Evolutionary conservation across 2,113 vertebrate species (phyloP), one percentile per base, ranked within the genome.

Genomic region (Dromaius novaehollandiae): DNA sequence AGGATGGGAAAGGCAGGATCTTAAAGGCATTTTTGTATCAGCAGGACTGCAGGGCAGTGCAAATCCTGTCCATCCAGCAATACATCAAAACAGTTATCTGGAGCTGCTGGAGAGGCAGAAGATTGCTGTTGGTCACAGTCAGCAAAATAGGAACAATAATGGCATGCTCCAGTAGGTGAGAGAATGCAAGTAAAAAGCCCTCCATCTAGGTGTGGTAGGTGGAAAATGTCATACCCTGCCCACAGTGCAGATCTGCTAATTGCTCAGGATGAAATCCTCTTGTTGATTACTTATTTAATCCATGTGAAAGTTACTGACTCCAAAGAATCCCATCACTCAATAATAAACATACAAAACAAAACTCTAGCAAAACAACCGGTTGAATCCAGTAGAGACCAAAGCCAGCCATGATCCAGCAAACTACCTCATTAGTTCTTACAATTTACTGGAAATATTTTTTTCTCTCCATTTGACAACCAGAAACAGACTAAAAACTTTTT

Each of bases 1-100:
- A 98, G 98, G 98, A 99, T 98, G 98, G 98, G 98, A 98, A 98
- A 98, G 98, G 98, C 98, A 98, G 97, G 98, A 98, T 98, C 98
- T 98, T 98, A 98, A 98, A 98, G 98, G 98, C 97, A 98, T 97
- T 98, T 96, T 96, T 96, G 90, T 98, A 97, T 98, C 97, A 98
- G 97, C 93, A 44, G 95, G 90, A 88, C 93, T 97, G 77, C 91
- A 95, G 93, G 93, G 93, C 96, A 95, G 86, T 44, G 81, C 38
- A 94, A 98, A 95, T 90, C 91, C 83, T 40, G 2, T 97, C 89
- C 95, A 95, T 98, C 96, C 95, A 93, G 97, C 95, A 96, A 84
- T 97, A 96, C 83, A 98, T 97, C 98, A 97, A 96, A 97, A 97
- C 90, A 86, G 91, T 97, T 96, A 93, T 97, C 97, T 96, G 81